Base-by-base conservation (phyloP, 2,797 vertebrate genomes). In the Clarias pachynema region DNA sequence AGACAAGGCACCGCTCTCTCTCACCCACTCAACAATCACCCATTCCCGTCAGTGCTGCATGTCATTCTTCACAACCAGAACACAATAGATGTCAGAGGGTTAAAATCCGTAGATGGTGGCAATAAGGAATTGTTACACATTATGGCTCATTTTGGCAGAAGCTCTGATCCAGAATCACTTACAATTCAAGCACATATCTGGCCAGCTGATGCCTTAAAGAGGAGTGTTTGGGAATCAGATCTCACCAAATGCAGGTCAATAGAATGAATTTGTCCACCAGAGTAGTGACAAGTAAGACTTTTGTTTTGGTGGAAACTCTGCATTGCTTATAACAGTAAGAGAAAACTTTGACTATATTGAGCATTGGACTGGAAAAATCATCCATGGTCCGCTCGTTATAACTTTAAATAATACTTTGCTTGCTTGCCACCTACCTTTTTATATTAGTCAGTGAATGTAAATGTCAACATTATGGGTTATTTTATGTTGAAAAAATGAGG, bases 11-110 rank as follows among this genome's bases (percentile, higher is more conserved):
- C 69, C 34, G 4, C 63, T 62, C 69, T 53, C 26, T 57, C 37
- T 86, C 86, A 84, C 82, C 87, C 86, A 86, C 82, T 86, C 84
- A 82, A 56, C 70, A 75, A 56, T 84, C 82, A 24, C 86, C 84
- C 80, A 81, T 75, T 79, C 88, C 29, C 12, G 40, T 86, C 86
- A 84, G 78, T 74, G 79, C 49, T 63, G 69, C 24, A 79, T 18
- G 62, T 87, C 88, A 86, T 83, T 83, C 69, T 83, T 80, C 78
- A 85, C 83, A 89, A 86, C 86, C 37, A 29, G 40, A 84, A 60
- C 78, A 89, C 83, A 90, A 90, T 85, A 69, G 31, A 75, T 83
- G 53, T 85, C 84, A 86, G 37, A 77, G 22, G 15, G 62, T 22
- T 44, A 65, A 63, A 63, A 74, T 69, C 70, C 49, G 49, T 9